These are phyloP conservation scores for Arizona elegans DNA, from an alignment of 2,113 vertebrate species.

Conservation along the genomic window DNA sequence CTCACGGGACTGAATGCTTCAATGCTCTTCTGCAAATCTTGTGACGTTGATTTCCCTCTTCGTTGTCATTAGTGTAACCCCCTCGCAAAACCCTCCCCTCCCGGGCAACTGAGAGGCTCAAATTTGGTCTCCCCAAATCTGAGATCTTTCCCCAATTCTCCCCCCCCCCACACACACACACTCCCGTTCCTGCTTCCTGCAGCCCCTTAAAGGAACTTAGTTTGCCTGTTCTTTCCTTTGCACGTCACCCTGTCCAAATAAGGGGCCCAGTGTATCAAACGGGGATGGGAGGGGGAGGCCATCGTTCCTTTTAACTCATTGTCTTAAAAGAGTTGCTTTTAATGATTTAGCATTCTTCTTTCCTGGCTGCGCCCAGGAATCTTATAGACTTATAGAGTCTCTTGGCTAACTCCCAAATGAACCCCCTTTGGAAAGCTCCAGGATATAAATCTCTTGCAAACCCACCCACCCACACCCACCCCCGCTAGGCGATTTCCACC, in stretches of 20 bases:
- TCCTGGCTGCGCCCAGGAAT: neutral
- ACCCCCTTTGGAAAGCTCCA: neutral
- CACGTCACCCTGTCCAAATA: neutral
- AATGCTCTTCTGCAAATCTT: neutral
- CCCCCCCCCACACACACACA: no score
- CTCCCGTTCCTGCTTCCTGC: neutral
- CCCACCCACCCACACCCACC: neutral
- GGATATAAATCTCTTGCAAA: neutral
- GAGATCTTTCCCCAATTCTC: no score
- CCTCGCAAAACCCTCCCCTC: rapidly evolving
- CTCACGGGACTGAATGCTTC: neutral
- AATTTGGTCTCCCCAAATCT: neutral
- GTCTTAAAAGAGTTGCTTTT: neutral
- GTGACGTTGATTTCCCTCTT: neutral
- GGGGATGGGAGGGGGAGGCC: neutral
- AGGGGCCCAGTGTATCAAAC: neutral
- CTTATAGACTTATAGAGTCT: neutral
- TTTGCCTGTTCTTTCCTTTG: neutral
- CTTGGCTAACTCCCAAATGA: neutral
- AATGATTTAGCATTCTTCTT: neutral
- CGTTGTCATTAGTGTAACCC: neutral
- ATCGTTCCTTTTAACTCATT: neutral
- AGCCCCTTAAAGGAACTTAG: neutral
- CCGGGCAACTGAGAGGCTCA: neutral
- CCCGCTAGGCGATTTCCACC: neutral